Evolutionary conservation across 2,888 invertebrate genomes (phyloP), one percentile per base, ranked within the genome.

Genomic region (Tupiocoris notatus): DNA sequence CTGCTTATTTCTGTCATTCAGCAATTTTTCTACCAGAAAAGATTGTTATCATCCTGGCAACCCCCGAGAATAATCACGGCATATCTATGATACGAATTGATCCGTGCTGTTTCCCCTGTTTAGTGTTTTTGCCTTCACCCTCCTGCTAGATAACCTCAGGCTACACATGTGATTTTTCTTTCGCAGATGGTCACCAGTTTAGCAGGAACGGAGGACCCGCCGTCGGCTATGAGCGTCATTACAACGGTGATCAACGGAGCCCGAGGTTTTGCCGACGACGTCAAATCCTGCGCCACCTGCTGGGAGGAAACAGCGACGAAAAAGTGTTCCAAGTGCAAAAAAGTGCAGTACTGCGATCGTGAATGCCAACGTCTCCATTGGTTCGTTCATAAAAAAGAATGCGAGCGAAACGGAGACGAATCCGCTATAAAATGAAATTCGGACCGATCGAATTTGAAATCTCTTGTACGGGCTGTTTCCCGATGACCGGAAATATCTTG

Each of bases 321-420:
- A 83, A 94, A 96, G 84, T 99, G 98, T 84, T 92, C 96, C 9
- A 94, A 94, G 83, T 99, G 98, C 85, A 96, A 95, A 87, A 88
- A 89, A 76, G 95, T 95, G 70, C 91, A 93, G 83, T 99, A 99
- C 83, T 99, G 98, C 85, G 93, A 95, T 84, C 88, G 93, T 78
- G 92, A 93, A 82, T 99, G 99, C 83, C 98, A 99, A 84, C 90
- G 95, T 80, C 86, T 97, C 64, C 97, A 95, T 83, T 95, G 95
- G 95, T 93, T 92, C 82, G 89, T 93, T 82, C 95, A 95, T 84
- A 95, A 95, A 85, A 94, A 94, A 82, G 90, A 89, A 56, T 95
- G 95, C 82, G 88, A 90, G 77, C 86, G 91, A 67, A 76, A 76
- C 22, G 25, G 24, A 16, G 78, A 76, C 20, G 76, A 78, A 25